Base-by-base conservation (phyloP, 1,140 invertebrate species). In the Penaeus chinensis region DNA sequence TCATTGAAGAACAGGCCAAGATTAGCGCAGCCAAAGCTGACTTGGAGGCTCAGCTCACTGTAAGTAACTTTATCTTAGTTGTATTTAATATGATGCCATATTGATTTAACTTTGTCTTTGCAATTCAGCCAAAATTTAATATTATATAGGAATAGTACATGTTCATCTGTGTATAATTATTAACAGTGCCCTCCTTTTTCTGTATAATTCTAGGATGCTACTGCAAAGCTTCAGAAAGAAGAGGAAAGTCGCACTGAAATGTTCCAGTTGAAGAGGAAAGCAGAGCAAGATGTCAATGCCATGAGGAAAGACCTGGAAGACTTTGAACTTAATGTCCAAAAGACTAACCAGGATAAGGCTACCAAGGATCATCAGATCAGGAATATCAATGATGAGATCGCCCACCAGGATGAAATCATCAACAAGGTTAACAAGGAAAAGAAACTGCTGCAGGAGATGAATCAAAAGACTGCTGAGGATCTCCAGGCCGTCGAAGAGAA, bases 301-400 rank as follows among this genome's bases (percentile, higher is more conserved):
- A 54, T 54, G 54, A 54, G 54, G 54, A 54, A 54, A 54, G 54
- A 54, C 54, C 54, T 54, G 10, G 54, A 54, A 54, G 54, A 54
- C 10, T 54, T 54, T 54, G 54, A 54, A 54, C 54, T 54, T 16
- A 54, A 54, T 54, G 54, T 54, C 11, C 16, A 16, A 11, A 54
- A 54, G 2, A 54, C 10, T 16, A 13, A 54, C 54, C 54, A 54
- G 54, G 54, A 54, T 54, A 54, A 54, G 54, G 54, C 54, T 54
- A 54, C 54, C 54, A 54, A 54, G 54, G 54, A 54, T 54, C 54
- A 54, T 13, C 54, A 54, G 54, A 99, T 99, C 93, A 96, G 98
- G 91, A 99, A 98, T 93, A 95, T 99, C 92, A 99, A 99, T 93
- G 99, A 99, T 91, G 98, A 99, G 93, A 99, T 99, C 94, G 98